phyloP scores from a whole-genome alignment of 2,797 vertebrate genomes.

The Etheostoma perlongum region DNA sequence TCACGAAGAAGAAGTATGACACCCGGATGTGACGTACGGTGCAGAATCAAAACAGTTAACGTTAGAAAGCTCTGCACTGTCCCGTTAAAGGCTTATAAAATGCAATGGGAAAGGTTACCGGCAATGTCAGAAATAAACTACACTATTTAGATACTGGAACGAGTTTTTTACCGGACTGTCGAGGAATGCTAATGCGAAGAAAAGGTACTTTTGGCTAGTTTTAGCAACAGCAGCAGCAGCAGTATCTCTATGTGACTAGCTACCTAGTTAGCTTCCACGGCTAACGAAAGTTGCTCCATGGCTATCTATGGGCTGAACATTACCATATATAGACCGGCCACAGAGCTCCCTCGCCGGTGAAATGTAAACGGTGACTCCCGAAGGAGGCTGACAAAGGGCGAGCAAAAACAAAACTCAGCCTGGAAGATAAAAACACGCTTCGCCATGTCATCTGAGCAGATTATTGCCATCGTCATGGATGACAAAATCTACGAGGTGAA shows the following conservation, averaged over 20 bases:
- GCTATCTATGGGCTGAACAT: slow-evolving; percentile 77
- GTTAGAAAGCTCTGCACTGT: slow-evolving; percentile 45
- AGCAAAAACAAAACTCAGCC: slow-evolving; percentile 25
- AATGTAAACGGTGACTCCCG: slow-evolving; percentile 71
- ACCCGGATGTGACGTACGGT: slow-evolving; percentile 19
- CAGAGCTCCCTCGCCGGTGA: slow-evolving; percentile 69
- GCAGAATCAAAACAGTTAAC: slow-evolving; percentile 69
- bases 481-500: slow-evolving; percentile 91
- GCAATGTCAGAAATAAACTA: not conserved
- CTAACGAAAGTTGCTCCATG: slow-evolving; percentile 46
- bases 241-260: no score
- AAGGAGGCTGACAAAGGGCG: slow-evolving; percentile 40
- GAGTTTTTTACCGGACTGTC: not conserved
- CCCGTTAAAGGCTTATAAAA: not conserved
- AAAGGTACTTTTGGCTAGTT: slow-evolving; percentile 36
- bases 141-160: not conserved
- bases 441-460: slow-evolving; percentile 87
- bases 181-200: slow-evolving; percentile 35
- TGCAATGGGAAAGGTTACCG: not conserved
- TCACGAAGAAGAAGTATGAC: slow-evolving; percentile 33
- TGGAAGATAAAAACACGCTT: not conserved
- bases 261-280: slow-evolving; percentile 50
- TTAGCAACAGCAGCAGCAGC: slow-evolving; percentile 7
- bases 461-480: slow-evolving; percentile 91
- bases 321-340: slow-evolving; percentile 85